These are phyloP conservation scores for Glaucidium brasilianum DNA, from an alignment of 2,113 vertebrate genomes.

Conservation along the genomic window DNA sequence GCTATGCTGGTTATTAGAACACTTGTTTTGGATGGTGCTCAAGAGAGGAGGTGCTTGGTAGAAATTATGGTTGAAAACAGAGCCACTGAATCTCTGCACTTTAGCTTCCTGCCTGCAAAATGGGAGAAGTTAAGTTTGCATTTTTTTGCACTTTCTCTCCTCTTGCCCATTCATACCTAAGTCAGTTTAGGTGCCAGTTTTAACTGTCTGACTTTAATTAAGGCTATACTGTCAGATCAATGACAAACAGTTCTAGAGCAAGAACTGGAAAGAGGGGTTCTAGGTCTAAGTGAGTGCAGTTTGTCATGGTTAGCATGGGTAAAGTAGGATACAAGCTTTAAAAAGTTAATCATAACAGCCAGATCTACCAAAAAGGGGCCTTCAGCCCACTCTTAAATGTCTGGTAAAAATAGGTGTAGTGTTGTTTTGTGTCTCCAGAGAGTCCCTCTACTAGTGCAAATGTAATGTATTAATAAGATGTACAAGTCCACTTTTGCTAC, in stretches of 20 bases:
- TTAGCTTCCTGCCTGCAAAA: background rate
- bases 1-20: background rate
- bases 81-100: background rate
- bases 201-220: background rate
- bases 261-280: background rate
- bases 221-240: background rate
- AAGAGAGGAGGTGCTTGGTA: background rate
- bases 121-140: background rate
- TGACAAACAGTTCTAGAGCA: background rate
- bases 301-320: background rate
- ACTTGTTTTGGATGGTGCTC: background rate
- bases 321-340: background rate
- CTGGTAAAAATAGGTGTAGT: background rate
- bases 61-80: background rate
- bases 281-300: background rate
- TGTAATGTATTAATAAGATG: background rate
- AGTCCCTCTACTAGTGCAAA: background rate
- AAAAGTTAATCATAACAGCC: background rate
- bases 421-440: background rate
- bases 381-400: background rate
- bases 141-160: background rate
- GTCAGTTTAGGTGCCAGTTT: background rate
- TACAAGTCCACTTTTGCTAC: background rate
- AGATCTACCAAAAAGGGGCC: background rate
- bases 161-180: background rate